Evolutionary conservation across 2,797 vertebrate genomes (phyloP).

Genomic region (Alouatta caraya): DNA sequence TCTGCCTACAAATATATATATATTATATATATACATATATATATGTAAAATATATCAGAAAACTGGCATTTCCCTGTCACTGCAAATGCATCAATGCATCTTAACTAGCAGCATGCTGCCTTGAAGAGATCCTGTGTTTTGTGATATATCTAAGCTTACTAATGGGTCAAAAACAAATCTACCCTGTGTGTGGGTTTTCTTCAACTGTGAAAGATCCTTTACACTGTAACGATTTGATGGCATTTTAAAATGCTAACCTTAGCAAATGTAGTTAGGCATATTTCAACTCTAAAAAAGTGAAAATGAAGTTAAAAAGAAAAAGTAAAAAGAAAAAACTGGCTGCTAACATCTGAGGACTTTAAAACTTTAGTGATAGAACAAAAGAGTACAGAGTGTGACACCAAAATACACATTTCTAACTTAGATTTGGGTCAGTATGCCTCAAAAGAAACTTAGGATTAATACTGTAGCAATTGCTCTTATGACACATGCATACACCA

Average conservation of each 20-base stretch:
- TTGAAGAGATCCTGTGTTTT: conserved; percentile 29
- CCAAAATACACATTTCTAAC: conserved; percentile 35
- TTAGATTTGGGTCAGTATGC: not conserved
- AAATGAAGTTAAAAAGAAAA: conserved; percentile 49
- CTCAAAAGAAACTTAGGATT: conserved; percentile 58
- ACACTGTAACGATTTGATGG: conserved; percentile 53
- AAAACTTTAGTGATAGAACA: conserved; percentile 33
- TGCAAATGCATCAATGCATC: not conserved
- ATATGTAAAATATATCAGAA: not conserved
- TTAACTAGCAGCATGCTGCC: not conserved
- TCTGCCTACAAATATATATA: not conserved
- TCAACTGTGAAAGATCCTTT: conserved; percentile 72
- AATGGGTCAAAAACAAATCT: conserved; percentile 67
- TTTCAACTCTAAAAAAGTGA: conserved; percentile 50
- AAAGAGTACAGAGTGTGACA: conserved; percentile 13
- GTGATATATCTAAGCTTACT: conserved; percentile 60
- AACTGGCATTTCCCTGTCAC: not conserved
- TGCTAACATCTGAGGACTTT: conserved; percentile 1
- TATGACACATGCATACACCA: not conserved
- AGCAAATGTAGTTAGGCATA: conserved; percentile 70
- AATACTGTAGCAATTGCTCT: not conserved
- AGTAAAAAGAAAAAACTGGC: not conserved
- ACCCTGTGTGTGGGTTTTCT: conserved; percentile 36
- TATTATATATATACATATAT: too few species aligned
- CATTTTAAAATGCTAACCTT: conserved; percentile 76